Evolutionary conservation across 2,888 invertebrate species (phyloP).

Genomic region (Ptychoptera contaminata): DNA sequence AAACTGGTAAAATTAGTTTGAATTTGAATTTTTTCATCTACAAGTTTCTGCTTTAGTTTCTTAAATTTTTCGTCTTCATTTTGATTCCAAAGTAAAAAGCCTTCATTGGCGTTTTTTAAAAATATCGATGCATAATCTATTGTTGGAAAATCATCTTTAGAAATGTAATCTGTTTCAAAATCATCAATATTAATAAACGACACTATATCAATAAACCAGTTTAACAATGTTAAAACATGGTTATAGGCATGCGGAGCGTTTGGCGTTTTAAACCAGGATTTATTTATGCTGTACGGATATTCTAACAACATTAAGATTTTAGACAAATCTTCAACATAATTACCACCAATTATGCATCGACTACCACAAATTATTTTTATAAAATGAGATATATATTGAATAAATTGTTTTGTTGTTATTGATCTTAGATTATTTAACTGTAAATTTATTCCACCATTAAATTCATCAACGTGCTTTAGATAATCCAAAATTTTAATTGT

Average conservation of each 20-base stretch:
- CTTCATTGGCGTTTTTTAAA: constrained; percentile 17
- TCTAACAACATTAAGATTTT: constrained; percentile 21
- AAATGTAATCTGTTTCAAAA: constrained; percentile 6
- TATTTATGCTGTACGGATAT: constrained; percentile 25
- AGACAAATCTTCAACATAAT: constrained; percentile 24
- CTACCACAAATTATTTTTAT: constrained; percentile 21
- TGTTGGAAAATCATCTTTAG: constrained; percentile 15
- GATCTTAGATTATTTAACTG: constrained; percentile 19
- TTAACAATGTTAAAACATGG: constrained; percentile 23
- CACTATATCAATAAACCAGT: constrained; percentile 23
- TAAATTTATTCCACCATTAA: constrained; percentile 16
- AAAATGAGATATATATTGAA: constrained; percentile 22
- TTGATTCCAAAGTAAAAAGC: constrained; percentile 15
- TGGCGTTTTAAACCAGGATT: constrained; percentile 29
- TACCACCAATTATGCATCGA: constrained; percentile 19
- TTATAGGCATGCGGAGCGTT: constrained; percentile 26
- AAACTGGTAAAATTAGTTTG: constrained; percentile 13
- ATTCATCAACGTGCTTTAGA: constrained; percentile 14
- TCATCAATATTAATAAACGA: constrained; percentile 4
- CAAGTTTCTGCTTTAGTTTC: constrained; percentile 14
- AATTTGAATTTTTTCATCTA: constrained; percentile 17
- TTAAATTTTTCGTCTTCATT: constrained; percentile 17
- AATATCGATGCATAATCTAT: constrained; percentile 15
- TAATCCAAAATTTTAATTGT: constrained; percentile 20
- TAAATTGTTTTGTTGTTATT: constrained; percentile 28